Conservation (phyloP, 2,888 invertebrate species). For the Nomada ruficornis region DNA sequence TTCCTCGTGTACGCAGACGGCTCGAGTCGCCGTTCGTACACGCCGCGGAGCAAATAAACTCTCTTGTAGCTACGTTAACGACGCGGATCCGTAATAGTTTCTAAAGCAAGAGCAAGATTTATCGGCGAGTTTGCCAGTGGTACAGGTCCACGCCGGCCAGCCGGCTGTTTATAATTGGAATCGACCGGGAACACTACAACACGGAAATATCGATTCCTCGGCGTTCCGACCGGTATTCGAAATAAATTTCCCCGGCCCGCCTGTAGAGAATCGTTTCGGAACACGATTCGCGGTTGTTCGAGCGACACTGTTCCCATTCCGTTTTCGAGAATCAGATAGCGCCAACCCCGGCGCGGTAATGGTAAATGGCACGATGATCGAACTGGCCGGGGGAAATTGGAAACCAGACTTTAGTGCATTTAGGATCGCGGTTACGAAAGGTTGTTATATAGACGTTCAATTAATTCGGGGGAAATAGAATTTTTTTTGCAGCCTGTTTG, state of each 20-base stretch:
- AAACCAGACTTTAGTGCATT: not conserved
- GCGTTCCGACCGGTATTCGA: too few relatives aligned
- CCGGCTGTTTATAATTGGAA: constrained; percentile 68
- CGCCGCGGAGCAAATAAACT: constrained; percentile 49
- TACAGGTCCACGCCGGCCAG: constrained; percentile 23
- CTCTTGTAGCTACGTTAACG: constrained; percentile 30
- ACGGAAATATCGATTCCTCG: constrained; percentile 56
- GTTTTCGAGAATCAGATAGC: not conserved
- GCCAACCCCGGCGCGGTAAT: not conserved
- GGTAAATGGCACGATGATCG: not conserved
- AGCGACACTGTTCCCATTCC: not conserved
- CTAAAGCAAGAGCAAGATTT: constrained; percentile 60
- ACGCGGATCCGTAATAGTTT: constrained; percentile 48
- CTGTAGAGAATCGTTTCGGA: not conserved
- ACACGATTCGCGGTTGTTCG: constrained; percentile 13
- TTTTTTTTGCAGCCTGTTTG: not conserved
- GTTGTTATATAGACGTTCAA: not conserved
- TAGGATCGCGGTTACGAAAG: too few relatives aligned
- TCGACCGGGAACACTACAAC: constrained; percentile 42
- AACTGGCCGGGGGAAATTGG: not conserved
- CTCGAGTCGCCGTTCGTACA: constrained; percentile 8
- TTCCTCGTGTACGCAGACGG: constrained; percentile 13
- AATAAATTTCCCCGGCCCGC: constrained; percentile 26
- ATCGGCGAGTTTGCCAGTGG: constrained; percentile 63
- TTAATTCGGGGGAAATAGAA: not conserved